phyloP scores from a whole-genome alignment of 2,888 invertebrate genomes.

The Nomada flava region DNA sequence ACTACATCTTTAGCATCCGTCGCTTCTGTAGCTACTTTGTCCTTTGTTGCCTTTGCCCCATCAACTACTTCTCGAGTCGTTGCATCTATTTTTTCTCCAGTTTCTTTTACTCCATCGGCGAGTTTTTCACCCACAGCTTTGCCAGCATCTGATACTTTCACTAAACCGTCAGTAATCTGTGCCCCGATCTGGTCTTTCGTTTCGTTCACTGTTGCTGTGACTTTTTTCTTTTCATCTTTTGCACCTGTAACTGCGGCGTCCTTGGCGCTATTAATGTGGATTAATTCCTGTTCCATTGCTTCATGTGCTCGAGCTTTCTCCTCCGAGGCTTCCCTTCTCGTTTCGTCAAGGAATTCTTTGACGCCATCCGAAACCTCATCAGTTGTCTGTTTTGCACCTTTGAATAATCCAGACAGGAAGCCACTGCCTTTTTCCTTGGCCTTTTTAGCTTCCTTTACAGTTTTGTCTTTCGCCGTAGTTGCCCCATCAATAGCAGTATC shows the following conservation, averaged over 20 bases:
- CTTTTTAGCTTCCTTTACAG: slow-evolving; percentile 68
- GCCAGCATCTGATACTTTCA: slow-evolving; percentile 27
- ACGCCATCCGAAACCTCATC: slow-evolving; percentile 66
- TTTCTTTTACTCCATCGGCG: slow-evolving; percentile 84
- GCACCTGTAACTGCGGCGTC: slow-evolving; percentile 34
- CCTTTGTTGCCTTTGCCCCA: slow-evolving; percentile 79
- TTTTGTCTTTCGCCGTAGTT: slow-evolving; percentile 79
- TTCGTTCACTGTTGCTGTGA: slow-evolving; percentile 45
- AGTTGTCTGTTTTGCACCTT: slow-evolving; percentile 71
- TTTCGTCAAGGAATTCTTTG: slow-evolving; percentile 69
- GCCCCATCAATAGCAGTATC: slow-evolving; percentile 82
- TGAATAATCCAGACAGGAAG: slow-evolving; percentile 73
- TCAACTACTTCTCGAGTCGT: slow-evolving; percentile 82
- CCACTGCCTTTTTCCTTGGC: slow-evolving; percentile 72
- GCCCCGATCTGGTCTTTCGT: slow-evolving; percentile 50
- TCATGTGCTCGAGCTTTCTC: slow-evolving; percentile 64
- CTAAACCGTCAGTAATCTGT: slow-evolving; percentile 37
- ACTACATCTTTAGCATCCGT: slow-evolving; percentile 63
- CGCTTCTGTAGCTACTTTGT: slow-evolving; percentile 17
- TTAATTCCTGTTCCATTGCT: slow-evolving; percentile 51
- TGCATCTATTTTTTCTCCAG: slow-evolving; percentile 73
- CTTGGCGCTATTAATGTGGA: slow-evolving; percentile 39
- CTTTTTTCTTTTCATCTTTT: slow-evolving; percentile 40
- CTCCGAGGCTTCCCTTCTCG: slow-evolving; percentile 65
- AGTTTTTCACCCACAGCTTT: slow-evolving; percentile 62